Conservation (phyloP, 1,140 invertebrate species). For the Streblospio benedicti region DNA sequence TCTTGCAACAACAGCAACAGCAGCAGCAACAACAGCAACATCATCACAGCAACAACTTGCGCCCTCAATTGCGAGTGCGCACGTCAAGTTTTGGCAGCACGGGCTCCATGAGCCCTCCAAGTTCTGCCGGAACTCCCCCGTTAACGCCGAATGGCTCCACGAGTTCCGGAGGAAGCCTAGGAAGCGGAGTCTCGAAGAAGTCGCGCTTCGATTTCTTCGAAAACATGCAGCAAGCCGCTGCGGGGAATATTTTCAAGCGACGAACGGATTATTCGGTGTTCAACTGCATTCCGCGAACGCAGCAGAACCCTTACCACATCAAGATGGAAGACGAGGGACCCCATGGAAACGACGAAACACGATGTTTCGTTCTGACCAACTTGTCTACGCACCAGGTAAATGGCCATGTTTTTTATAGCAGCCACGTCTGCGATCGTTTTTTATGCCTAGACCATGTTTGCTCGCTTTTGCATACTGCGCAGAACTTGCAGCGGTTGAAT, state of each 20-base stretch:
- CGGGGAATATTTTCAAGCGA: constrained; percentile 50
- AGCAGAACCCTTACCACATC: constrained; percentile 78
- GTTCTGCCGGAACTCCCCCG: constrained; percentile 27
- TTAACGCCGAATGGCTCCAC: constrained; percentile 13
- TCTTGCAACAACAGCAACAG: constrained; percentile 15
- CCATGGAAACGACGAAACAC: constrained; percentile 92
- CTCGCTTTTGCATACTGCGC: no score
- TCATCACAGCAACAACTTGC: constrained; percentile 2
- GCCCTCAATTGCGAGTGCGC: constrained; percentile 21
- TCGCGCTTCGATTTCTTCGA: constrained; percentile 70
- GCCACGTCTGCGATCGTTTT: no score
- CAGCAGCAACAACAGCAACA: constrained; percentile 10
- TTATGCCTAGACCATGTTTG: no score
- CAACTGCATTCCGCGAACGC: constrained; percentile 82
- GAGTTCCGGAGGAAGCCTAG: constrained; percentile 16
- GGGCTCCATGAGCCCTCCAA: constrained; percentile 33
- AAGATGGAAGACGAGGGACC: constrained; percentile 88
- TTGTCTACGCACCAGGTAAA: constrained; percentile 26
- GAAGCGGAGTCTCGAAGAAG: constrained; percentile 52
- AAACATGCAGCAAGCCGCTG: constrained; percentile 49
- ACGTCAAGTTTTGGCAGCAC: constrained; percentile 33
- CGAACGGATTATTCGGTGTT: constrained; percentile 89
- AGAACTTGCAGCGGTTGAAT: no score
- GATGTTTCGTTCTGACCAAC: constrained; percentile 39
- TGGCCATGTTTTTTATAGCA: background rate